A percentile compares a stretch with the other conserved stretches of the same genome.
Conservation (phyloP, 2,888 invertebrate species). For the Diplolepis rosae region DNA sequence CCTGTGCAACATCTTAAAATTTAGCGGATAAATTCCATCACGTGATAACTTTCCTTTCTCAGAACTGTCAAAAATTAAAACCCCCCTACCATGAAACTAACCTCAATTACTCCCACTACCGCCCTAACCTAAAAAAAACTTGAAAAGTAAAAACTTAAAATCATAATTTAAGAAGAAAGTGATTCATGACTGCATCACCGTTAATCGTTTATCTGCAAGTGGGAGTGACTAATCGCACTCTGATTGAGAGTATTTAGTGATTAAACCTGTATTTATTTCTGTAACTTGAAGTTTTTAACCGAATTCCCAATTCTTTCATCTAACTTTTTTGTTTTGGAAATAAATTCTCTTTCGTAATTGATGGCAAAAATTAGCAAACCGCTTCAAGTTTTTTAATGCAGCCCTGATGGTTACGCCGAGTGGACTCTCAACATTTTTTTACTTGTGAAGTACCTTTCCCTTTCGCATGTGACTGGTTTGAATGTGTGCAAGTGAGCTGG, state of each 20-base stretch:
- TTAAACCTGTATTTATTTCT: too few species aligned
- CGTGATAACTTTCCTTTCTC: background rate
- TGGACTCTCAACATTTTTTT: too few species aligned
- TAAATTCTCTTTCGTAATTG: background rate
- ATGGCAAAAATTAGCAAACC: background rate
- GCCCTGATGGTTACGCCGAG: background rate
- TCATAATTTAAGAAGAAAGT: background rate
- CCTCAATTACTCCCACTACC: too few species aligned
- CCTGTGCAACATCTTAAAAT: background rate
- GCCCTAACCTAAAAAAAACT: too few species aligned
- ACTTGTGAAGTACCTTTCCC: conserved; percentile 14
- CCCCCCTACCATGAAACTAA: background rate
- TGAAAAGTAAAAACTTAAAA: too few species aligned
- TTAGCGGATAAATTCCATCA: background rate
- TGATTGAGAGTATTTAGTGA: background rate
- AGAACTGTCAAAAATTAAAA: conserved; percentile 1
- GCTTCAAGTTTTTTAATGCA: background rate
- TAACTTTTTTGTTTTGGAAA: background rate
- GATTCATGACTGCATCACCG: conserved; percentile 21
- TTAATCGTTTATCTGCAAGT: background rate
- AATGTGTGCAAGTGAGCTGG: conserved; percentile 7
- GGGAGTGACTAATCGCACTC: conserved; percentile 4
- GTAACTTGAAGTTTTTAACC: too few species aligned
- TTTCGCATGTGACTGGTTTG: background rate
- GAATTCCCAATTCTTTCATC: too few species aligned